Percentiles rank a stretch among this genome's conserved stretches.
These are phyloP conservation scores for Protonemura montana DNA, from an alignment of 2,888 invertebrate genomes.

Conservation along the genomic window DNA sequence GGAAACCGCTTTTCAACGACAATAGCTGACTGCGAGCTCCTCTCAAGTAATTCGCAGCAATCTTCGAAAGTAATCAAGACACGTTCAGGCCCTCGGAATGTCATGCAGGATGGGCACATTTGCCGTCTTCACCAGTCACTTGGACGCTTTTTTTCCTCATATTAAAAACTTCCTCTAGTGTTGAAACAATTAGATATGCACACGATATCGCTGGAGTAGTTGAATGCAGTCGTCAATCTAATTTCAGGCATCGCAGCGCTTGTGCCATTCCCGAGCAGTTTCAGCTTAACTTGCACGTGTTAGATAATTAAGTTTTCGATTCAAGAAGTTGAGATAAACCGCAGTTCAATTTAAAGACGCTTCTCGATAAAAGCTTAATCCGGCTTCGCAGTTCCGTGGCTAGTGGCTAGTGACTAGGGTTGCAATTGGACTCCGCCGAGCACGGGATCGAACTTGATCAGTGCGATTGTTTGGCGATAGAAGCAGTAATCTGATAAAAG, in stretches of 20 bases:
- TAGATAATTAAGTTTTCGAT: slow-evolving; percentile 18
- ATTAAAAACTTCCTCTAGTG: not conserved
- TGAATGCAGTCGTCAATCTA: not conserved
- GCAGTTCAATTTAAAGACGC: slow-evolving; percentile 33
- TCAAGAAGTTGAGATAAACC: slow-evolving; percentile 31
- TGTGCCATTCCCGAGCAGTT: not conserved
- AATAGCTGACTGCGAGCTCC: not conserved
- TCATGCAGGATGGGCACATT: not conserved
- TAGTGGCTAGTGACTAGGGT: not conserved
- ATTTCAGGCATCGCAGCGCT: not conserved
- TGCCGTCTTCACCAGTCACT: not conserved
- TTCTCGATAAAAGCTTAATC: not conserved
- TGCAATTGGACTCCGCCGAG: not conserved
- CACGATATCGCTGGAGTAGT: not conserved
- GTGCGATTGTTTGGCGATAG: slow-evolving; percentile 20
- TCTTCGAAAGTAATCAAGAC: not conserved
- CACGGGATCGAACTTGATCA: slow-evolving; percentile 18
- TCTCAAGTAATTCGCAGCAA: not conserved
- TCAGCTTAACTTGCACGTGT: not conserved
- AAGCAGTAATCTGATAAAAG: slow-evolving; percentile 1
- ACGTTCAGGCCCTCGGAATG: not conserved
- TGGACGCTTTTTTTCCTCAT: not conserved
- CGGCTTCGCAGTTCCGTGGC: not conserved
- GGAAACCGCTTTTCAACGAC: not conserved
- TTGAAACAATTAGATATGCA: not conserved